Conservation (phyloP, 37 sponge, comb jelly and placozoan genomes). For the Mnemiopsis leidyi region DNA sequence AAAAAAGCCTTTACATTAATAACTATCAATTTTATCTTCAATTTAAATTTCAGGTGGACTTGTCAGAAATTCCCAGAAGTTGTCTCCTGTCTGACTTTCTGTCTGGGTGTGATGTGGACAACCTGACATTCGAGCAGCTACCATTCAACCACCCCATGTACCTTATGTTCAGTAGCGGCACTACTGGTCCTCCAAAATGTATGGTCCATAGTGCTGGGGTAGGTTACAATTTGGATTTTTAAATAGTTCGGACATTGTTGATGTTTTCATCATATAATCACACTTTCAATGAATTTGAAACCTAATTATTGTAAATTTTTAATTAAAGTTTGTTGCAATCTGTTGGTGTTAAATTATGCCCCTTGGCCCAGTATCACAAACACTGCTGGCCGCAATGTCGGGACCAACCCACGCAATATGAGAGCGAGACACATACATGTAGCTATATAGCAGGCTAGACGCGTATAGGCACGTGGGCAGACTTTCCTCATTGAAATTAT, state of each 20-base stretch:
- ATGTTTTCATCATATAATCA: too few species aligned
- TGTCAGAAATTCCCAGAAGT: slow-evolving; percentile 30
- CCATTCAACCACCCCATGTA: slow-evolving; percentile 99
- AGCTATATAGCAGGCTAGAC: background rate
- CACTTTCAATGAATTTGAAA: too few species aligned
- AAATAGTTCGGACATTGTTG: too few species aligned
- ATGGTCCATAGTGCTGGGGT: slow-evolving; percentile 99
- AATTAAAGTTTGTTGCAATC: too few species aligned
- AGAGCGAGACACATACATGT: background rate
- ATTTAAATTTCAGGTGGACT: background rate
- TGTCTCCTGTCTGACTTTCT: background rate
- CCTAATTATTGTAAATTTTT: too few species aligned
- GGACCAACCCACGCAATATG: too few species aligned
- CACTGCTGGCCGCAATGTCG: too few species aligned
- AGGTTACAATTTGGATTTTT: too few species aligned
- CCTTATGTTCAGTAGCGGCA: slow-evolving; percentile 97
- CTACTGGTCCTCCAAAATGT: slow-evolving; percentile 97
- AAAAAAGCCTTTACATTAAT: too few species aligned
- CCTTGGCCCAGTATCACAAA: too few species aligned
- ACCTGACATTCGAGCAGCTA: slow-evolving; percentile 81
- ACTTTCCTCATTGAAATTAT: background rate
- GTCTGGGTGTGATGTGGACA: slow-evolving; percentile 25
- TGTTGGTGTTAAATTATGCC: too few species aligned
- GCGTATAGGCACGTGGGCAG: background rate
- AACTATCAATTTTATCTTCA: background rate